Percentiles rank a stretch among this genome's conserved stretches.
These are phyloP conservation scores for Tinamus major DNA, from an alignment of 2,797 vertebrate species.

Conservation along the genomic window DNA sequence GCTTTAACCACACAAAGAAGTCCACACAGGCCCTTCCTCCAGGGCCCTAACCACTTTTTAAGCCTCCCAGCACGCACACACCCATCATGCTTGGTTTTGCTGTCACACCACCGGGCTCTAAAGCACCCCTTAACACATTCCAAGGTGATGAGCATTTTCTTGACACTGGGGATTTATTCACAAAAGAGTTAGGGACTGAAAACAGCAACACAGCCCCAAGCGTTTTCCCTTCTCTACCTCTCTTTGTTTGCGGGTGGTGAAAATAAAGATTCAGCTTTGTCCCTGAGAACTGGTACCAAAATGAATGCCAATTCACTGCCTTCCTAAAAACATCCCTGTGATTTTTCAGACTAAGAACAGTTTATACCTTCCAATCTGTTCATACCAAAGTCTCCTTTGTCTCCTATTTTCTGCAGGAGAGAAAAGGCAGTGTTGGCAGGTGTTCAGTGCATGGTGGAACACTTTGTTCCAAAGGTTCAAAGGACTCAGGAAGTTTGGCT, in stretches of 20 bases:
- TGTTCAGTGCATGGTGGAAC: neutral
- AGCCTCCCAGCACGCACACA: neutral
- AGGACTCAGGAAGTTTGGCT: neutral
- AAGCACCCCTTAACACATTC: neutral
- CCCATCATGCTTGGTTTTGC: neutral
- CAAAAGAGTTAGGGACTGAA: neutral
- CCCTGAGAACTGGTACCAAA: neutral
- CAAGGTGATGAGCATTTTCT: neutral
- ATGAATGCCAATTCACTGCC: neutral
- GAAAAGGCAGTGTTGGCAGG: neutral
- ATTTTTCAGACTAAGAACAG: neutral
- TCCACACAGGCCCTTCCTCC: neutral
- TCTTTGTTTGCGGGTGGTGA: neutral
- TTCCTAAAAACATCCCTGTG: neutral
- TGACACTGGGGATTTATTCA: neutral
- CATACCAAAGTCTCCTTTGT: neutral
- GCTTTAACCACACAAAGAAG: neutral
- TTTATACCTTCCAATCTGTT: neutral
- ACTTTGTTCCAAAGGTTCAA: neutral
- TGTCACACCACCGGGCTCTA: neutral
- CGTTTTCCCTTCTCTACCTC: neutral
- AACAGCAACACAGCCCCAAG: neutral
- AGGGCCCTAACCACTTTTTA: neutral
- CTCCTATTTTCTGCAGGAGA: conserved; percentile 14
- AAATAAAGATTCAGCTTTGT: neutral